Evolutionary conservation across 2,888 invertebrate species (phyloP).

Genomic region (Slavum lentiscoides): DNA sequence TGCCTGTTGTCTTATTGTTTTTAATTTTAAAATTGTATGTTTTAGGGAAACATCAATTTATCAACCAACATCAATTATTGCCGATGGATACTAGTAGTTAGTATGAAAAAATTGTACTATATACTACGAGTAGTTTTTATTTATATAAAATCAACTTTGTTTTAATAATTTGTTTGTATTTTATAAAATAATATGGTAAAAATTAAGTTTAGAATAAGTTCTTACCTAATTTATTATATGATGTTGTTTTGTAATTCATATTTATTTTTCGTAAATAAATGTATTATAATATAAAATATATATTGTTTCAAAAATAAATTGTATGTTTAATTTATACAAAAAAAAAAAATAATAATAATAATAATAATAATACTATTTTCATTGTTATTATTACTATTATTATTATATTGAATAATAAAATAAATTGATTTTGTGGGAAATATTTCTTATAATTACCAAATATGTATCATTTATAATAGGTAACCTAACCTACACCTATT

Average conservation of each 20-base stretch:
- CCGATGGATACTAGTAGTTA: slow-evolving; percentile 25
- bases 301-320: not conserved
- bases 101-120: no score
- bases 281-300: not conserved
- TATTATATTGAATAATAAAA: no score
- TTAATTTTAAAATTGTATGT: slow-evolving; percentile 5
- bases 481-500: no score
- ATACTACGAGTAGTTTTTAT: not conserved
- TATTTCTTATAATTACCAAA: not conserved
- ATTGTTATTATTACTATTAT: no score
- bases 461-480: not conserved
- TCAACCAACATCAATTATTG: slow-evolving; percentile 42
- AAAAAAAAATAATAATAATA: no score
- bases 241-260: not conserved
- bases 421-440: not conserved
- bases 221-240: not conserved
- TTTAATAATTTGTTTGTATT: no score
- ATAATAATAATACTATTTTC: no score
- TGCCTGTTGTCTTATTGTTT: not conserved
- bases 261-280: not conserved
- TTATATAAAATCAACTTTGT: not conserved
- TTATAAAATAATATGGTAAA: not conserved
- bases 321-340: not conserved
- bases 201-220: not conserved
- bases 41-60: slow-evolving; percentile 45